phyloP scores from a whole-genome alignment of 2,888 invertebrate genomes.

The Mycalesis mineus region DNA sequence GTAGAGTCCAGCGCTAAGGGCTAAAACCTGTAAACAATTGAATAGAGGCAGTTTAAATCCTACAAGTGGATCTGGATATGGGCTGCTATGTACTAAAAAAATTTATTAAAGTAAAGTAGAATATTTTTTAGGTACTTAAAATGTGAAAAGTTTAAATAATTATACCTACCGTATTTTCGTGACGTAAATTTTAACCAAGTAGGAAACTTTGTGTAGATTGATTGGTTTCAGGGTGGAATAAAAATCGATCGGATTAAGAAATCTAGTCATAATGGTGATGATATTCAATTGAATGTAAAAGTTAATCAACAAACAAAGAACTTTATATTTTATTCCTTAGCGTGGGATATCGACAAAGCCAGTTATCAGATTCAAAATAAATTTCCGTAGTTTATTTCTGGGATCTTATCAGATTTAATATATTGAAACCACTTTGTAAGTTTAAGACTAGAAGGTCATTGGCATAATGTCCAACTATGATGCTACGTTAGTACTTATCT shows the following conservation, averaged over 20 bases:
- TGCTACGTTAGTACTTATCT: constrained; percentile 17
- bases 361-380: constrained; percentile 21
- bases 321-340: constrained; percentile 5
- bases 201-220: too few relatives aligned
- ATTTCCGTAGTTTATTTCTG: constrained; percentile 20
- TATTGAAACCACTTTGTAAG: constrained; percentile 14
- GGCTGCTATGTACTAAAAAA: too few relatives aligned
- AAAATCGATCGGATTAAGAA: too few relatives aligned
- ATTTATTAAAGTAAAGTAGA: too few relatives aligned
- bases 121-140: too few relatives aligned
- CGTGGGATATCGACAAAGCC: constrained; percentile 4
- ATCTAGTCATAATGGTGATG: not conserved
- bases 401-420: constrained; percentile 24
- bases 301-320: not conserved
- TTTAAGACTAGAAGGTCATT: constrained; percentile 25
- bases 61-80: too few relatives aligned
- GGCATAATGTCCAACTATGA: constrained; percentile 22
- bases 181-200: too few relatives aligned
- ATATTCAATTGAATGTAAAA: not conserved
- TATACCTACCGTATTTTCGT: too few relatives aligned
- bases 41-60: too few relatives aligned
- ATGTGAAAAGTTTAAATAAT: too few relatives aligned
- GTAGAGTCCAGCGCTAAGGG: not conserved
- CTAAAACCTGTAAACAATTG: not conserved
- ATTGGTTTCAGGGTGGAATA: too few relatives aligned